phyloP scores from a whole-genome alignment of 2,113 vertebrate species.

The Hucho hucho region DNA sequence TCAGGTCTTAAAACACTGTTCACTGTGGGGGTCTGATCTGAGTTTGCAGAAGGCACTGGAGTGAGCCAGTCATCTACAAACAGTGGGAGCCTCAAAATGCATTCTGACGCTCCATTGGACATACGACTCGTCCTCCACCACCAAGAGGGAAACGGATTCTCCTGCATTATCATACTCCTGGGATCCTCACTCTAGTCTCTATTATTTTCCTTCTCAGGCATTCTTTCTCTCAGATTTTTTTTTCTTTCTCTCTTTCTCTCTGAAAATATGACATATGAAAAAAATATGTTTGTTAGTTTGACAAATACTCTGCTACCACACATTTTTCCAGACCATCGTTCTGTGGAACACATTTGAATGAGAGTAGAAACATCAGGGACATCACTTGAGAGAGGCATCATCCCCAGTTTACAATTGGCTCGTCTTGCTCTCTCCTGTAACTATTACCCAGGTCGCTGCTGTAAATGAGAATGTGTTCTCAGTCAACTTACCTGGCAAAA shows the following conservation, averaged over 20 bases:
- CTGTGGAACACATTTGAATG: too few species aligned
- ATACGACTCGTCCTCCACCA: conserved; percentile 65
- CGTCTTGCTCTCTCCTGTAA: too few species aligned
- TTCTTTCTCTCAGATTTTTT: neutral
- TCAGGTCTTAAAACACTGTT: neutral
- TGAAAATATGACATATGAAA: neutral
- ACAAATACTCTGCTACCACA: too few species aligned
- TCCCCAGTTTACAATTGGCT: conserved; percentile 25
- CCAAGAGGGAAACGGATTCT: conserved; percentile 63
- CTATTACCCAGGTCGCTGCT: too few species aligned
- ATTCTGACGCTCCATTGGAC: conserved; percentile 67
- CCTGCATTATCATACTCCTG: conserved; percentile 38
- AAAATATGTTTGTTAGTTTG: too few species aligned
- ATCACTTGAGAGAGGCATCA: too few species aligned
- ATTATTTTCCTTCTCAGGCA: conserved; percentile 12
- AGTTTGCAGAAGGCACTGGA: conserved; percentile 77
- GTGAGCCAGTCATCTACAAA: conserved; percentile 75
- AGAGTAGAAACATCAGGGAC: too few species aligned
- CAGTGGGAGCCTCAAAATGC: conserved; percentile 75
- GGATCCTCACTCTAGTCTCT: neutral
- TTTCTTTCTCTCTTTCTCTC: neutral
- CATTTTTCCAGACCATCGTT: too few species aligned
- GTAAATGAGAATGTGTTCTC: too few species aligned
- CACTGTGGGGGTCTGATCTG: conserved; percentile 39
- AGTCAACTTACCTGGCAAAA: too few species aligned